These are phyloP conservation scores for Adelosebastes latens DNA, from an alignment of 2,797 vertebrate genomes.

Conservation along the genomic window DNA sequence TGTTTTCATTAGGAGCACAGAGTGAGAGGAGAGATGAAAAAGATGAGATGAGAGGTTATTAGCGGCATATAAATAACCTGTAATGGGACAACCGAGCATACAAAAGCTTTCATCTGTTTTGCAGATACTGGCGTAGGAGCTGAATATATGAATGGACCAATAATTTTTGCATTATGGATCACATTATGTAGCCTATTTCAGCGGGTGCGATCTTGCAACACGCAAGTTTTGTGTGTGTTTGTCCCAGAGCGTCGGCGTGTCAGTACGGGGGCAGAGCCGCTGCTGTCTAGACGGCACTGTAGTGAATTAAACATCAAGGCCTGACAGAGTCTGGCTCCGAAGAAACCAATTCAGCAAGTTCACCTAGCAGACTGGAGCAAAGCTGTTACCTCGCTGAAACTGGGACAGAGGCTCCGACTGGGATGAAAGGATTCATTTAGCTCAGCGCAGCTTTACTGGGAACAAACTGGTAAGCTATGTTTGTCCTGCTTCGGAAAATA, in stretches of 20 bases:
- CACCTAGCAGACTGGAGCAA: slow-evolving; percentile 53
- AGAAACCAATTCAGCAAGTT: slow-evolving; percentile 61
- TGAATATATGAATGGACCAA: neutral
- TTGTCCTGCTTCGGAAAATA: slow-evolving; percentile 43
- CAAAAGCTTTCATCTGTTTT: neutral
- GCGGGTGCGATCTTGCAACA: neutral
- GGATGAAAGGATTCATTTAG: slow-evolving; percentile 55
- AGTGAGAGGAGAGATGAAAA: slow-evolving; percentile 12
- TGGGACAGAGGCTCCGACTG: slow-evolving; percentile 44
- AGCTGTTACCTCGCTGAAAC: slow-evolving; percentile 56
- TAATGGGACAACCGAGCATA: neutral
- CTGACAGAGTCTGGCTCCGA: slow-evolving; percentile 51
- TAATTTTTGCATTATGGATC: neutral
- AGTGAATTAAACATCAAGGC: slow-evolving; percentile 76
- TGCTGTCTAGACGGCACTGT: slow-evolving; percentile 66
- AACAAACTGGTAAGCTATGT: slow-evolving; percentile 54
- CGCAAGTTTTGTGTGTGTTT: slow-evolving; percentile 22
- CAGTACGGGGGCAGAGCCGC: slow-evolving; percentile 39
- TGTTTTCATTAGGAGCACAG: slow-evolving; percentile 9
- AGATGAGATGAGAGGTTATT: slow-evolving; percentile 13
- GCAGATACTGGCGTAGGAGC: neutral
- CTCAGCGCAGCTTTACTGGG: slow-evolving; percentile 42
- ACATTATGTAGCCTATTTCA: neutral
- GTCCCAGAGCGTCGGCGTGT: slow-evolving; percentile 37
- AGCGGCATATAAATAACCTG: slow-evolving; percentile 27